Percentiles rank a stretch among this genome's conserved stretches.
These are phyloP conservation scores for Limonius californicus DNA, from an alignment of 1,140 invertebrate species.

Conservation along the genomic window DNA sequence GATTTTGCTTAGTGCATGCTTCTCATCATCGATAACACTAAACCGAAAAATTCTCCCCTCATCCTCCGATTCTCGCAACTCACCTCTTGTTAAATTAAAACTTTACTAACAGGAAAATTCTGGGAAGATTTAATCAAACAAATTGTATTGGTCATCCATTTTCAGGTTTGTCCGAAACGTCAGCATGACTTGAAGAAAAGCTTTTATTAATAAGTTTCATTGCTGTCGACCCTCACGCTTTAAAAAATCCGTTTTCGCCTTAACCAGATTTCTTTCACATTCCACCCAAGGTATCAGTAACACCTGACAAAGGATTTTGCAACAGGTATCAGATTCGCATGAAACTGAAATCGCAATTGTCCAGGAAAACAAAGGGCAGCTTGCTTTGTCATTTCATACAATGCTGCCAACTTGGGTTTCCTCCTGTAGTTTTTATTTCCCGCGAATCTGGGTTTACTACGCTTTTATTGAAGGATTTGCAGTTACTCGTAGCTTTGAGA, in stretches of 20 bases:
- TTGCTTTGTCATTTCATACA: slow-evolving; percentile 17
- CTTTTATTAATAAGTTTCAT: too few species aligned
- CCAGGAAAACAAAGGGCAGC: slow-evolving; percentile 24
- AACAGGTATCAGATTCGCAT: slow-evolving; percentile 30
- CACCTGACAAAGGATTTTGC: slow-evolving; percentile 22
- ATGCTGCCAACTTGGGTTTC: slow-evolving; percentile 13
- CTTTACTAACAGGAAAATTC: too few species aligned
- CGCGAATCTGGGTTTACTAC: background rate
- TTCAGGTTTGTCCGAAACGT: too few species aligned
- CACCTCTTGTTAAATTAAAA: too few species aligned
- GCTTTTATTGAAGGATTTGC: background rate
- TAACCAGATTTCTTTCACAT: too few species aligned
- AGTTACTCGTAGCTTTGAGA: background rate
- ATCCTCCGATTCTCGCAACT: background rate
- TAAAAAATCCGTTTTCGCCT: too few species aligned
- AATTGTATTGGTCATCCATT: too few species aligned
- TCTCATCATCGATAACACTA: slow-evolving; percentile 2
- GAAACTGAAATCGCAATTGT: slow-evolving; percentile 36
- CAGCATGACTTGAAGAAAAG: too few species aligned
- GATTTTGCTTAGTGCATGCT: slow-evolving; percentile 12
- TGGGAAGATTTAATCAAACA: too few species aligned
- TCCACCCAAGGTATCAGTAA: too few species aligned
- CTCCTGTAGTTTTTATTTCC: background rate
- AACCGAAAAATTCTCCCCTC: background rate
- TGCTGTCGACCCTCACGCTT: too few species aligned